Evolutionary conservation across 1,140 invertebrate species (phyloP).

Genomic region (Drosophila lacertosa): DNA sequence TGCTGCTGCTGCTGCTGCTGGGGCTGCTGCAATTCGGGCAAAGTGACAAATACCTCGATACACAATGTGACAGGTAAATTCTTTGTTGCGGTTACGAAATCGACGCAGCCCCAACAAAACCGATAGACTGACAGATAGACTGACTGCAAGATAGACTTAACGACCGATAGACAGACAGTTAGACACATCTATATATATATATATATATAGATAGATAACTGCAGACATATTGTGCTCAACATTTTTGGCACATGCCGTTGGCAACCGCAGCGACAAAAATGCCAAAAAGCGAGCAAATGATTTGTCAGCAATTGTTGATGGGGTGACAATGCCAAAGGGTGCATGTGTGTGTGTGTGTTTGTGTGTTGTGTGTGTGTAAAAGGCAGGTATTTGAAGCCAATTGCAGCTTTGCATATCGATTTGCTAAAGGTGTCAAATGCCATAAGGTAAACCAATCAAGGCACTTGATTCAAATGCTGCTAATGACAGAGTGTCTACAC

Average conservation of each 20-base stretch:
- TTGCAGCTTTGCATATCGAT: slow-evolving; percentile 53
- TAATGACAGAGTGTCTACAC: slow-evolving; percentile 17
- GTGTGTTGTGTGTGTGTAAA: slow-evolving; percentile 3
- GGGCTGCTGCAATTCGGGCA: slow-evolving; percentile 68
- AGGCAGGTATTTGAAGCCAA: slow-evolving; percentile 28
- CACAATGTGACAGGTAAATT: slow-evolving; percentile 71
- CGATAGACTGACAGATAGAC: slow-evolving; percentile 34
- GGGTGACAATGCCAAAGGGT: slow-evolving; percentile 28
- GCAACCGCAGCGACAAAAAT: slow-evolving; percentile 74
- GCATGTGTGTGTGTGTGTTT: background rate
- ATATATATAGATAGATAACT: slow-evolving; percentile 20
- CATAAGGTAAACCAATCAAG: slow-evolving; percentile 31
- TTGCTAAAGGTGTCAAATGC: slow-evolving; percentile 17
- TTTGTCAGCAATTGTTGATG: slow-evolving; percentile 76
- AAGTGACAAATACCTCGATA: slow-evolving; percentile 79
- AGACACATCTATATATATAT: background rate
- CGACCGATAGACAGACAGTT: background rate
- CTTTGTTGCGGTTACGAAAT: slow-evolving; percentile 70
- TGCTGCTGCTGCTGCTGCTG: too few relatives aligned
- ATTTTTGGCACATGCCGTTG: slow-evolving; percentile 76
- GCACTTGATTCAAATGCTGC: slow-evolving; percentile 24
- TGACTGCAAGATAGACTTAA: background rate
- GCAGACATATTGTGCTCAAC: slow-evolving; percentile 66
- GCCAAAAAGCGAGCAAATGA: slow-evolving; percentile 68
- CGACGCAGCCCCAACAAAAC: slow-evolving; percentile 45